Evolutionary conservation across 2,797 vertebrate species (phyloP).

Genomic region (Anniella stebbinsi): DNA sequence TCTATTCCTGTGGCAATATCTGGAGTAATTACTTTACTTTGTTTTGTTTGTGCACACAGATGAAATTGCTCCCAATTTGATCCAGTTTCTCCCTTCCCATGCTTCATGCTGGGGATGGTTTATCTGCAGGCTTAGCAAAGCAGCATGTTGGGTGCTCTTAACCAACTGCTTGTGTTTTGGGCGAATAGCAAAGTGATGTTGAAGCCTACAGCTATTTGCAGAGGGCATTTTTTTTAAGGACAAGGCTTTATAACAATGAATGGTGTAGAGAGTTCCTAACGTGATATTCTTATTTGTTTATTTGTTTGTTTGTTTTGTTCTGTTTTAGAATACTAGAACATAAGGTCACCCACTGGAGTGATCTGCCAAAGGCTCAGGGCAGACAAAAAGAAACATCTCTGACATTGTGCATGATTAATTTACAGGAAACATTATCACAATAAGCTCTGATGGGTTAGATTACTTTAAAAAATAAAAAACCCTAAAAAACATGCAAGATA

Average conservation of each 20-base stretch:
- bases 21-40: conserved; percentile 28
- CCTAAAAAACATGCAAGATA: background rate
- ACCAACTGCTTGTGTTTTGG: background rate
- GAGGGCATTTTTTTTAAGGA: background rate
- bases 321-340: background rate
- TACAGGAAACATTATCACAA: background rate
- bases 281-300: too few relatives aligned
- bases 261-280: background rate
- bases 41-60: conserved; percentile 26
- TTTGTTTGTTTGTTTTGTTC: too few relatives aligned
- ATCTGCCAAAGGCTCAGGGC: background rate
- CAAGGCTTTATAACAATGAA: background rate
- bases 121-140: background rate
- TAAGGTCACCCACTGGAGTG: background rate
- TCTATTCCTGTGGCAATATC: conserved; percentile 37
- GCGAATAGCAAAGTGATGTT: background rate
- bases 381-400: background rate
- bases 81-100: background rate
- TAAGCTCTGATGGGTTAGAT: background rate
- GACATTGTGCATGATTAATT: background rate
- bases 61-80: conserved; percentile 30
- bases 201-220: background rate
- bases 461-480: too few relatives aligned
- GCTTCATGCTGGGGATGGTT: conserved; percentile 16
- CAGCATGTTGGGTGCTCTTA: background rate